Percentiles rank a stretch among this genome's conserved stretches.
These are phyloP conservation scores for Acrocyrtus sp. DNA, from an alignment of 2,888 invertebrate species.

Conservation along the genomic window DNA sequence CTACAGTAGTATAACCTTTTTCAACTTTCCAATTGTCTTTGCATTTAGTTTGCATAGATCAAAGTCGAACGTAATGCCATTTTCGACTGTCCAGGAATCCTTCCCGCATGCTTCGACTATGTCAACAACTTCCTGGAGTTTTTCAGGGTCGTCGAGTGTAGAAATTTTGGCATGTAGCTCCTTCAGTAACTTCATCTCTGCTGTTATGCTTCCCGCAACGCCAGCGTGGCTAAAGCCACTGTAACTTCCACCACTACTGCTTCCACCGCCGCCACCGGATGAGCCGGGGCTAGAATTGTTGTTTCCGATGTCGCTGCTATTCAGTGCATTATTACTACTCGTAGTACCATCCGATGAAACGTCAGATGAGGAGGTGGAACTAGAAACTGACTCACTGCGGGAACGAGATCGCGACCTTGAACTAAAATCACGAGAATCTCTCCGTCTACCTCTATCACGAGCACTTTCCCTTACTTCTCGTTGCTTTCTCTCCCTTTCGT, in stretches of 20 bases:
- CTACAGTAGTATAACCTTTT: slow-evolving; percentile 56
- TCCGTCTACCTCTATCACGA: slow-evolving; percentile 26
- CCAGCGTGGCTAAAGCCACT: slow-evolving; percentile 59
- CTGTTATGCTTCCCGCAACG: slow-evolving; percentile 62
- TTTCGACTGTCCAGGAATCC: slow-evolving; percentile 60
- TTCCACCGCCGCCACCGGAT: slow-evolving; percentile 25
- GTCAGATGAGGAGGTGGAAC: slow-evolving; percentile 42
- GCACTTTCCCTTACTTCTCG: slow-evolving; percentile 15
- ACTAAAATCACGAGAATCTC: slow-evolving; percentile 39
- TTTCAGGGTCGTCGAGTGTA: slow-evolving; percentile 59
- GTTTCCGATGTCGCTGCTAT: slow-evolving; percentile 40
- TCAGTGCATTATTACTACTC: slow-evolving; percentile 28
- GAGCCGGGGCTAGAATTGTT: slow-evolving; percentile 48
- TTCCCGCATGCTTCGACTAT: slow-evolving; percentile 62
- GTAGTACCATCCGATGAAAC: slow-evolving; percentile 39
- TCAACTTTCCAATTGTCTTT: slow-evolving; percentile 58
- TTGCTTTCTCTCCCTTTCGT: slow-evolving; percentile 15
- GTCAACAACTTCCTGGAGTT: slow-evolving; percentile 62
- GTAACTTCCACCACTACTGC: slow-evolving; percentile 22
- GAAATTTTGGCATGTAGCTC: slow-evolving; percentile 61
- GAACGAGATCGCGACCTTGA: slow-evolving; percentile 44
- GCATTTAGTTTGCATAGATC: slow-evolving; percentile 63
- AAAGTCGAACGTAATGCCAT: slow-evolving; percentile 63
- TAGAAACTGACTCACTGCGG: slow-evolving; percentile 39
- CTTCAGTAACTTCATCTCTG: slow-evolving; percentile 62